Percentiles rank a stretch among this genome's conserved stretches.
Evolutionary conservation across 2,113 vertebrate species (phyloP).

Genomic region (Leiothrix lutea): DNA sequence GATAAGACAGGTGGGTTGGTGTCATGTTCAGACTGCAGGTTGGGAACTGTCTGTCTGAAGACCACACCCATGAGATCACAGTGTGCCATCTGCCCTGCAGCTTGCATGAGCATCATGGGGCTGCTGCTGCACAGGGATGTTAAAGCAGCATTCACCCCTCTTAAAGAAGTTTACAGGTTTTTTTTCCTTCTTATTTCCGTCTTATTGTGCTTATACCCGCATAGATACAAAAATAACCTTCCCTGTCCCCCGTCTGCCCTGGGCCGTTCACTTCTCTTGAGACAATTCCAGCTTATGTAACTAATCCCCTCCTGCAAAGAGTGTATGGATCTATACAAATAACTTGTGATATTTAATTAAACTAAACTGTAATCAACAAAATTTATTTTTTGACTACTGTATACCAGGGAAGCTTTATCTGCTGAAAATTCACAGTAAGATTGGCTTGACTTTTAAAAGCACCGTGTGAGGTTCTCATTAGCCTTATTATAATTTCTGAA

Average conservation of each 20-base stretch:
- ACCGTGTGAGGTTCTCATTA: slow-evolving; percentile 81
- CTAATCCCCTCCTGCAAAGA: background rate
- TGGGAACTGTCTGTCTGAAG: background rate
- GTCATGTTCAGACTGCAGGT: background rate
- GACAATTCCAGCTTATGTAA: background rate
- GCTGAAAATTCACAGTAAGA: slow-evolving; percentile 77
- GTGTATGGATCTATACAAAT: background rate
- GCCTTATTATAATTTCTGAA: slow-evolving; percentile 85
- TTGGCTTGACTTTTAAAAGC: slow-evolving; percentile 78
- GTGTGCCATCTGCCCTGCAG: background rate
- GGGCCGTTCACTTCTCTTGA: background rate
- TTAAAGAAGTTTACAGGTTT: background rate
- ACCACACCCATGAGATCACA: background rate
- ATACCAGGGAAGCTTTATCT: slow-evolving; percentile 59
- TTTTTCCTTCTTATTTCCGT: background rate
- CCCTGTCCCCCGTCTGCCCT: background rate
- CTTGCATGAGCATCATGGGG: background rate
- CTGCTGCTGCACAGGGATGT: background rate
- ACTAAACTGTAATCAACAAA: slow-evolving; percentile 67
- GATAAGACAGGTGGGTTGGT: background rate
- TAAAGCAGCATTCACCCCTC: background rate
- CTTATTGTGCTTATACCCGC: background rate
- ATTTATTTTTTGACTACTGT: slow-evolving; percentile 59
- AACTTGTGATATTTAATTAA: slow-evolving; percentile 71
- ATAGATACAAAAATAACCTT: background rate